phyloP scores from a whole-genome alignment of 2,797 vertebrate species.

The Spinus pinus region DNA sequence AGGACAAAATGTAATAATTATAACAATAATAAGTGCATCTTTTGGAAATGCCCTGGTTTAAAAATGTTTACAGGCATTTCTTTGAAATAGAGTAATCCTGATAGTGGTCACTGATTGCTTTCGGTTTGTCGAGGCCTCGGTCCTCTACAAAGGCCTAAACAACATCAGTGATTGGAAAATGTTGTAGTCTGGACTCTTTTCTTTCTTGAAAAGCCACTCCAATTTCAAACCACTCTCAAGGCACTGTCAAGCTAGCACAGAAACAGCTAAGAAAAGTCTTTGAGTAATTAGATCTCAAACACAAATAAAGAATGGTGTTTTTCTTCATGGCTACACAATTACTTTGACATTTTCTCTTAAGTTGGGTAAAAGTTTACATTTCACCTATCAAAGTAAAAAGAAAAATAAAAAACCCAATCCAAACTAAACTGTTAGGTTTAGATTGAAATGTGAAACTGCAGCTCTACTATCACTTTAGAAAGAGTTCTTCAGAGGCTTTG shows the following conservation, averaged over 20 bases:
- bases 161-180: background rate
- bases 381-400: background rate
- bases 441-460: background rate
- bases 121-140: background rate
- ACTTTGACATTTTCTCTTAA: slow-evolving; percentile 10
- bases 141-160: background rate
- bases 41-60: background rate
- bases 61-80: background rate
- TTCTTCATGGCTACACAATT: background rate
- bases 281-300: background rate
- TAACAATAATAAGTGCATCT: background rate
- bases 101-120: background rate
- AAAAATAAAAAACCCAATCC: background rate
- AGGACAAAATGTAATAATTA: background rate
- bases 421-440: slow-evolving; percentile 3
- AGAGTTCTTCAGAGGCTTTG: background rate
- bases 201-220: background rate
- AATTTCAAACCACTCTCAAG: background rate
- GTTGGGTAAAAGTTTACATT: slow-evolving; percentile 18
- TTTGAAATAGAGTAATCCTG: background rate
- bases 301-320: background rate
- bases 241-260: background rate
- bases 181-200: background rate
- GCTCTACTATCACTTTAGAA: background rate
- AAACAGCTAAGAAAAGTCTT: slow-evolving; percentile 12